phyloP scores from a whole-genome alignment of 2,888 invertebrate genomes.

The Zaprionus bogoriensis region DNA sequence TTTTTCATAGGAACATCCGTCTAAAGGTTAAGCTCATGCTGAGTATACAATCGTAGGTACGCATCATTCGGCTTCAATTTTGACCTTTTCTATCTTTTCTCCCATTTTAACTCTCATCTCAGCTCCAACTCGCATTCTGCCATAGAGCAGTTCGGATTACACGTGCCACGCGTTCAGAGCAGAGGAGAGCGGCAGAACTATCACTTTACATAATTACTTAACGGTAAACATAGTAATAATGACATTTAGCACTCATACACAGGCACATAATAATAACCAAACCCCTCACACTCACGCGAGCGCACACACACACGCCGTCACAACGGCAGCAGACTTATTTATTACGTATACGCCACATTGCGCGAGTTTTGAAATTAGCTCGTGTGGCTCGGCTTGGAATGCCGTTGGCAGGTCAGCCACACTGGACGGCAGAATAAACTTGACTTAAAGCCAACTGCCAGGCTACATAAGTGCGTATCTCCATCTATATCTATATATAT shows the following conservation, averaged over 20 bases:
- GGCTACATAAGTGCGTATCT: neutral
- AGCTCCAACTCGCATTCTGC: neutral
- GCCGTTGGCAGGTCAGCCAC: constrained; percentile 41
- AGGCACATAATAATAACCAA: neutral
- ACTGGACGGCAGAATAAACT: constrained; percentile 18
- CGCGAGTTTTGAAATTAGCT: constrained; percentile 29
- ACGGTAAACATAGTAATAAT: constrained; percentile 17
- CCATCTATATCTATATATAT: constrained; percentile 3
- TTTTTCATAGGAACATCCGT: no score
- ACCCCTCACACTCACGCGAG: neutral
- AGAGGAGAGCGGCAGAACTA: constrained; percentile 4
- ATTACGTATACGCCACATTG: constrained; percentile 45
- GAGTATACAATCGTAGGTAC: no score
- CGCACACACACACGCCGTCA: no score
- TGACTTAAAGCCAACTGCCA: constrained; percentile 16
- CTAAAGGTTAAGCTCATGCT: no score
- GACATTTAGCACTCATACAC: constrained; percentile 13
- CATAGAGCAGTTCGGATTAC: no score
- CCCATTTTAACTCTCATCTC: neutral
- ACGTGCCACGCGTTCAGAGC: constrained; percentile 8
- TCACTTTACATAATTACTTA: constrained; percentile 23
- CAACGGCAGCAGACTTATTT: constrained; percentile 2
- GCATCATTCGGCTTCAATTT: no score
- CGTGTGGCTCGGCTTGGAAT: constrained; percentile 19
- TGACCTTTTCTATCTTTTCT: no score